Base-by-base conservation (phyloP, 2,888 invertebrate species). In the Arctia plantaginis region DNA sequence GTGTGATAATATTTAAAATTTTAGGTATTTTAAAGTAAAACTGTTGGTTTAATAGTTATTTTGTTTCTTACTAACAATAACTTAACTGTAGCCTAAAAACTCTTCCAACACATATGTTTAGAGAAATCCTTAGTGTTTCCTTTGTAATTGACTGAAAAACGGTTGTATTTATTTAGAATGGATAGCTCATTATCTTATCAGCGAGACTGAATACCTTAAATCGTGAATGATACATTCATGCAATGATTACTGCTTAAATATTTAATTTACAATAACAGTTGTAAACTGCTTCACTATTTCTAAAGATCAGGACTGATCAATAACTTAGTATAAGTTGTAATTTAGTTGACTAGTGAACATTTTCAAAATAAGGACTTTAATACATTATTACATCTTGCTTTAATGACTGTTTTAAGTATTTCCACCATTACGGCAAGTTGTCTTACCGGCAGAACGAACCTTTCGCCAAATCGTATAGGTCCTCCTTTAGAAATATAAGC, bases 1-100 rank as follows among this genome's bases (percentile, higher is more conserved):
- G n/a, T 59, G n/a, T 64, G 80, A 79, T 81, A 78, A 80, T 59
- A 64, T 20, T 41, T 59, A 8, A 62, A 41, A 12, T 44, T 44
- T 30, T 7, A 30, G 15, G 8, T 2, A 8, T 30, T 62, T 62
- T 15, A 30, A 30, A 59, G 59, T 59, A 3, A 10, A 55, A 55
- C 55, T 59, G 12, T n/a, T 59, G 27, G 30, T 15, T 13, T 30
- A 62, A 30, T 27, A 30, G 30, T 0, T 18, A 27, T 27, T 62
- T 62, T 13, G 13, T 15, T 18, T 55, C 1, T 27, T 6, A 30
- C 7, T 62, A 1, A 0, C 2, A 62, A 15, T 30, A 62, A 1
- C 18, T 35, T 15, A 30, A 62, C 18, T 62, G n/a, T 7, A n/a
- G n/a, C 8, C 30, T 62, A 62, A 15, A 30, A 15, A 27, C 6